Evolutionary conservation across 92 coral and sea anemone species (phyloP).

Genomic region (Phenganax marumi): DNA sequence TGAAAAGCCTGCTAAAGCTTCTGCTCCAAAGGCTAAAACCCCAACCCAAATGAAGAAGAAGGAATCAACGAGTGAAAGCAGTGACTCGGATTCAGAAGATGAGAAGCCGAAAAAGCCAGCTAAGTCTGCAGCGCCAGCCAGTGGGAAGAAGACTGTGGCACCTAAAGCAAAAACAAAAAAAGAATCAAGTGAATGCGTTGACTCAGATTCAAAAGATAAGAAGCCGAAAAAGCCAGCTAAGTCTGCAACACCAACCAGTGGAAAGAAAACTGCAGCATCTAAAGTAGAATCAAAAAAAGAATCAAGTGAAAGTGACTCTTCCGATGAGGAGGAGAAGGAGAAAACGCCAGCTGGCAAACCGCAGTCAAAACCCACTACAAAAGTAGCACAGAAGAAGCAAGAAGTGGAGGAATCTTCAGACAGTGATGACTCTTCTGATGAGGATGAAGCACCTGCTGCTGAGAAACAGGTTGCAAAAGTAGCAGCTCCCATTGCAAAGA

Average conservation of each 20-base stretch:
- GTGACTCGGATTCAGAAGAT: constrained; percentile 63
- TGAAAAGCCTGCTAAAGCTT: constrained; percentile 13
- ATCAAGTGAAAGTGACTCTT: constrained; percentile 14
- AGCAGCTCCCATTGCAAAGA: constrained; percentile 27
- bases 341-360: constrained; percentile 24
- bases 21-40: neutral
- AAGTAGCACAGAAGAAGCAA: constrained; percentile 24
- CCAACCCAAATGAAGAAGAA: constrained; percentile 17
- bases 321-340: constrained; percentile 41
- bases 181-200: constrained; percentile 42
- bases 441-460: constrained; percentile 44
- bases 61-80: constrained; percentile 50
- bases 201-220: constrained; percentile 41
- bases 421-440: constrained; percentile 11
- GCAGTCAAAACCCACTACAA: constrained; percentile 4
- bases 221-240: constrained; percentile 49
- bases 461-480: constrained; percentile 24
- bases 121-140: constrained; percentile 22
- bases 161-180: constrained; percentile 31
- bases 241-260: neutral
- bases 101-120: no score
- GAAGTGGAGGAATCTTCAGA: constrained; percentile 8
- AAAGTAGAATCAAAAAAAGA: constrained; percentile 29
- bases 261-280: constrained; percentile 19
- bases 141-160: neutral